Conservation (phyloP, 2,888 invertebrate genomes). For the Hyppa rectilinea region DNA sequence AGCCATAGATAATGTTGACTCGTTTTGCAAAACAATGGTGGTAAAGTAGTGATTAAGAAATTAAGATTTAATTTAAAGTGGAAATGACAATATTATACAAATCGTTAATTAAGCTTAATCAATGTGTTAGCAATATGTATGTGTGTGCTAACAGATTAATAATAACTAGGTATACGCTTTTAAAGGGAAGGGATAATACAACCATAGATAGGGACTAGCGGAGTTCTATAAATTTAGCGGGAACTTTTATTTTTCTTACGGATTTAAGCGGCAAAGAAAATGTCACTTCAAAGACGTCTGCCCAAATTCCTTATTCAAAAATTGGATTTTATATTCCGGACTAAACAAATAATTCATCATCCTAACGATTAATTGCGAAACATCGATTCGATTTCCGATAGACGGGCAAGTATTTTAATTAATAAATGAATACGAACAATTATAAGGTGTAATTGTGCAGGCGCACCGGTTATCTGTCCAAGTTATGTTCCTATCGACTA, state of each 20-base stretch:
- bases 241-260: background rate
- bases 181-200: background rate
- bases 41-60: constrained; percentile 51
- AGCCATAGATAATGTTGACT: constrained; percentile 53
- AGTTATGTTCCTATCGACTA: constrained; percentile 62
- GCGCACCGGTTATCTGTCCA: constrained; percentile 59
- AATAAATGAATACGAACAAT: constrained; percentile 67
- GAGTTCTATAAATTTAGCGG: background rate
- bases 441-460: constrained; percentile 66
- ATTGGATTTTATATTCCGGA: background rate
- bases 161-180: constrained; percentile 12
- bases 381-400: constrained; percentile 61
- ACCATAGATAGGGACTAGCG: background rate
- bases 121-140: constrained; percentile 7
- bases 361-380: constrained; percentile 39
- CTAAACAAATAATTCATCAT: constrained; percentile 44
- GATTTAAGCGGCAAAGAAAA: constrained; percentile 8
- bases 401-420: constrained; percentile 65
- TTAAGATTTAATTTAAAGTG: constrained; percentile 38
- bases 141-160: background rate
- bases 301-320: background rate
- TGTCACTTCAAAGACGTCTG: background rate
- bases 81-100: constrained; percentile 36
- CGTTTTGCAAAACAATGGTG: constrained; percentile 47
- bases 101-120: constrained; percentile 19